Base-by-base conservation (phyloP, 2,888 invertebrate genomes). In the Amphipoea oculea region DNA sequence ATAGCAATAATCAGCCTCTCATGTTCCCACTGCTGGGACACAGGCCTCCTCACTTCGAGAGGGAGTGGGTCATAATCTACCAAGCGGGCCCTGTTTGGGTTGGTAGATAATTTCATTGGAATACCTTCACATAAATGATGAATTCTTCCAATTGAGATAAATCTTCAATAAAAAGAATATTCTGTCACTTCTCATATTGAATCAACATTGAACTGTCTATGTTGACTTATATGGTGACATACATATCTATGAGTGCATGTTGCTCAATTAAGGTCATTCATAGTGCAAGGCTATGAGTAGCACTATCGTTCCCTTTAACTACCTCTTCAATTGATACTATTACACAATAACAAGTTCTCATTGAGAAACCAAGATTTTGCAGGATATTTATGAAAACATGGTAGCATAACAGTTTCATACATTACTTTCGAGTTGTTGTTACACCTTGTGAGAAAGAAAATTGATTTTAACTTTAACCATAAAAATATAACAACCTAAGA, bases 191-290 rank as follows among this genome's bases (percentile, higher is more conserved):
- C 20, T 68, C n/a, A 23, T 54, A 65, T 36, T 48, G 9, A 45
- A 23, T 17, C 45, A 79, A 73, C 29, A 72, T 62, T 23, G n/a
- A 51, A 6, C 57, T 48, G 54, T 42, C 48, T 40, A 42, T 69
- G 9, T 60, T 78, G 62, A 68, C 12, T 54, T 69, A 68, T 69
- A 68, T 29, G 42, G 17, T 60, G 51, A 51, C 80, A 51, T 69
- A 79, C 23, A 73, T 73, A 40, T 78, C 36, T 48, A 73, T 85
- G 73, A 42, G 63, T 74, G 54, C 66, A 70, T 77, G 65, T 48
- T 62, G 23, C 51, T 81, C 84, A 88, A 86, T 89, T 82, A 62
- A 68, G 68, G 67, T 72, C 40, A 67, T 63, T 68, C 68, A 68
- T 36, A 82, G 66, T 67, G 60, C 86, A 84, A 63, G 29, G n/a